phyloP scores from a whole-genome alignment of 2,888 invertebrate genomes.

The Agriopis leucophaearia region DNA sequence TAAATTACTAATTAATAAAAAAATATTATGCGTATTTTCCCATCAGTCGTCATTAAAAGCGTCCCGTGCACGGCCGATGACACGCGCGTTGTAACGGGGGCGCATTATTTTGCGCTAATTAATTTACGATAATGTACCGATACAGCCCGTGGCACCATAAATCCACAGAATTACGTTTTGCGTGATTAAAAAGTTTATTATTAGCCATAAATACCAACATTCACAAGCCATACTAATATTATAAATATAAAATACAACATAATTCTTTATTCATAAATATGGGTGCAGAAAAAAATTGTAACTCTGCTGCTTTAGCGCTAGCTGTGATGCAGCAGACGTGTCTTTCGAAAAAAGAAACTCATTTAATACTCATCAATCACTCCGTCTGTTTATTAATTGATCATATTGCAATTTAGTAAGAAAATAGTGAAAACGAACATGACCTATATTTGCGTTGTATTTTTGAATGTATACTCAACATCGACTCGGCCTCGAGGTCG shows the following conservation, averaged over 20 bases:
- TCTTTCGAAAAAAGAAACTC: too few species aligned
- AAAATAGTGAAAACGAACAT: neutral
- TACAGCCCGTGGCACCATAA: constrained; percentile 55
- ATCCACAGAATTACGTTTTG: constrained; percentile 51
- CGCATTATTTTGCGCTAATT: constrained; percentile 73
- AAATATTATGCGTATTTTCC: constrained; percentile 6
- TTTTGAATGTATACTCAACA: too few species aligned
- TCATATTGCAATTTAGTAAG: neutral
- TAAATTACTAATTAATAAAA: neutral
- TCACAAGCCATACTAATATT: neutral
- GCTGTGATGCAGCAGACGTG: too few species aligned
- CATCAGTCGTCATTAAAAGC: constrained; percentile 30
- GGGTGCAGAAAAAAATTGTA: too few species aligned
- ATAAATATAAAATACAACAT: neutral
- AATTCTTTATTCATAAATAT: too few species aligned
- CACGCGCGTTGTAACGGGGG: constrained; percentile 60
- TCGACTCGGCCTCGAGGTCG: too few species aligned
- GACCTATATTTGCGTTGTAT: too few species aligned
- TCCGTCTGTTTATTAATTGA: too few species aligned
- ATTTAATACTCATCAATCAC: too few species aligned
- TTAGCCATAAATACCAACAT: constrained; percentile 24
- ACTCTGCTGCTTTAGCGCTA: too few species aligned
- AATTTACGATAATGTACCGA: constrained; percentile 76
- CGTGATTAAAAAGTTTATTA: constrained; percentile 45
- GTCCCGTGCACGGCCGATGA: constrained; percentile 49